Percentiles rank a stretch among this genome's conserved stretches.
Evolutionary conservation across 2,888 invertebrate species (phyloP).

Genomic region (Digitonthophagus gazella): DNA sequence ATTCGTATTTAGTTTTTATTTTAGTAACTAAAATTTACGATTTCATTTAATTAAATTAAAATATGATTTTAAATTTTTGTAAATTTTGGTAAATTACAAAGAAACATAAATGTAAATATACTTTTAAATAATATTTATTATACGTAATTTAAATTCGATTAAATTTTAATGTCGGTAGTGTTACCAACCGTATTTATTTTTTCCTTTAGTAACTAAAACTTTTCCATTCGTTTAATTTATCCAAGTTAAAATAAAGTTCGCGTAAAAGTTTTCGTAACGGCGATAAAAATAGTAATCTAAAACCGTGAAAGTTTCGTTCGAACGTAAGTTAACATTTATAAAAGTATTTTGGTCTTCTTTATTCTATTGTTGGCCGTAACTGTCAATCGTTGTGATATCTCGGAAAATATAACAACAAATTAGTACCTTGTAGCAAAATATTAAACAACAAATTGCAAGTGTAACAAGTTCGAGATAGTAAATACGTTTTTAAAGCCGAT

Average conservation of each 20-base stretch:
- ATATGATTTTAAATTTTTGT: too few species aligned
- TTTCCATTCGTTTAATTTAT: background rate
- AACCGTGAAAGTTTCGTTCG: background rate
- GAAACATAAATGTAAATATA: too few species aligned
- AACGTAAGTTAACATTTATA: background rate
- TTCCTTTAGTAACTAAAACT: background rate
- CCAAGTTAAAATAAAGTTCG: background rate
- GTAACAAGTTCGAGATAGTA: conserved; percentile 42
- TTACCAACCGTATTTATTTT: background rate
- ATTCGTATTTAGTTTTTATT: too few species aligned
- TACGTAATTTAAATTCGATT: too few species aligned
- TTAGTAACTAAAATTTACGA: too few species aligned
- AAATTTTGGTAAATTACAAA: too few species aligned
- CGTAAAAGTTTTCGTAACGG: too few species aligned
- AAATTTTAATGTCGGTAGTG: too few species aligned
- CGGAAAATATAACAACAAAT: conserved; percentile 42
- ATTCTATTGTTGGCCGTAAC: conserved; percentile 33
- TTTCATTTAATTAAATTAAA: too few species aligned
- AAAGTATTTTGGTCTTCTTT: conserved; percentile 15
- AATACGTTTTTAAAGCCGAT: conserved; percentile 40
- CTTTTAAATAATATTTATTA: too few species aligned
- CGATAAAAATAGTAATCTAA: background rate
- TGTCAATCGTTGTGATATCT: conserved; percentile 47
- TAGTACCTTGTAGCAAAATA: conserved; percentile 39
- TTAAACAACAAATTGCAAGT: conserved; percentile 45